Evolutionary conservation across 2,888 invertebrate genomes (phyloP), one percentile per base, ranked within the genome.

Genomic region (Agrochola macilenta): DNA sequence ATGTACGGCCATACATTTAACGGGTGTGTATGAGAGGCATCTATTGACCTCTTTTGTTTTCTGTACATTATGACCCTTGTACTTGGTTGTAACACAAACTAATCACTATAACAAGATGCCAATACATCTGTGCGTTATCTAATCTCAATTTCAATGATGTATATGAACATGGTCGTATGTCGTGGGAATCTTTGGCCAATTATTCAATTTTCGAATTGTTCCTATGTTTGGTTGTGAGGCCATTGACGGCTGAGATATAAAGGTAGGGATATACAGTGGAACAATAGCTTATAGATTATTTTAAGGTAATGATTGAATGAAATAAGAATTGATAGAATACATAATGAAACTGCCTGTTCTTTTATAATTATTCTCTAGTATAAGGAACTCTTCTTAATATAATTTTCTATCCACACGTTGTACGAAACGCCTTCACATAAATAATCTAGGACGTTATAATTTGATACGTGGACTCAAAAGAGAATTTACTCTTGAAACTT

Each of bases 201-300:
- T 95, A 95, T 95, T 93, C 93, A 94, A 93, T 94, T 95, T 94
- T 91, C 91, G 91, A 91, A 88, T 88, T 87, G 89, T 68, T 66
- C 66, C 60, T 89, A 89, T 91, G 91, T 92, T 91, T 90, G 89
- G 89, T 89, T 88, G 39, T 39, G 87, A 89, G 91, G 89, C 86
- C 91, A 91, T 90, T 87, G 90, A 91, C 90, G 90, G 88, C 89
- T 88, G 43, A 77, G n/a, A 46, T 52, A n/a, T 71, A 86, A 77
- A 77, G 69, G 30, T 57, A 20, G 20, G 58, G 23, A 23, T n/a
- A 86, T 58, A 85, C 58, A 9, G 12, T 30, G 0, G 35, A 57
- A 76, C 77, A 81, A 81, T 58, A 20, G 17, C 17, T 30, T 23
- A 2, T 14, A 14, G 26, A 68, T 54, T 64, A 0, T 65, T 60